Percentiles rank a stretch among this genome's conserved stretches.
Conservation (phyloP, 2,797 vertebrate genomes). For the Staurois parvus region DNA sequence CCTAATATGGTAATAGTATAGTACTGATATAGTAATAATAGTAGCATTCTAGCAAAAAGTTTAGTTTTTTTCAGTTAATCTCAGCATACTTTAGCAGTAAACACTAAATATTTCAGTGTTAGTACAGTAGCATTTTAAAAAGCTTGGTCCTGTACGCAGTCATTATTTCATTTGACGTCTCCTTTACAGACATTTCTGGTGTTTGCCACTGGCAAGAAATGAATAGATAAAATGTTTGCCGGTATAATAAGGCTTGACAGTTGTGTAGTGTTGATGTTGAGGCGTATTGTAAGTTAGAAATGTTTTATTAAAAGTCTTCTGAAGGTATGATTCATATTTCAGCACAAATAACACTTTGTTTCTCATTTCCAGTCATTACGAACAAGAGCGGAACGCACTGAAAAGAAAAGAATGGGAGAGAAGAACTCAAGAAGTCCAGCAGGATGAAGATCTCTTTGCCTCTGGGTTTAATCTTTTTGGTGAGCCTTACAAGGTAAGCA, state of each 20-base stretch:
- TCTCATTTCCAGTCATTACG: slow-evolving; percentile 85
- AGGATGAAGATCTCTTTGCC: slow-evolving; percentile 96
- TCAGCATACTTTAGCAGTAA: no score
- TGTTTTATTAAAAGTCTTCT: slow-evolving; percentile 6
- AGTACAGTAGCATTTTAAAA: not conserved
- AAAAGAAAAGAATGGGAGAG: slow-evolving; percentile 97
- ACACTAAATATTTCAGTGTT: no score
- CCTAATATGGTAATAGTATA: no score
- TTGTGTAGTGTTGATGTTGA: slow-evolving; percentile 1
- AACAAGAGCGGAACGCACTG: slow-evolving; percentile 93
- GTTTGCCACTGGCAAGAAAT: slow-evolving; percentile 14
- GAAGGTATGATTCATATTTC: not conserved
- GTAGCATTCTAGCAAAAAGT: no score
- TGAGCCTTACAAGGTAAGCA: slow-evolving; percentile 95
- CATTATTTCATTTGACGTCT: not conserved
- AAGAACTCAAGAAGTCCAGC: slow-evolving; percentile 95
- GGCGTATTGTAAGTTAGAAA: not conserved
- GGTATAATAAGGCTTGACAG: slow-evolving; percentile 34
- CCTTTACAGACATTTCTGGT: not conserved
- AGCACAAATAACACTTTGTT: slow-evolving; percentile 12
- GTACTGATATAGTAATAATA: no score
- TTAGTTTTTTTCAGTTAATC: no score
- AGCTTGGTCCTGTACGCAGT: not conserved
- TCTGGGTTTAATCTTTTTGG: slow-evolving; percentile 97
- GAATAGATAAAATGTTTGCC: not conserved